These are phyloP conservation scores for Shinisaurus crocodilurus DNA, from an alignment of 2,113 vertebrate genomes.

Conservation along the genomic window DNA sequence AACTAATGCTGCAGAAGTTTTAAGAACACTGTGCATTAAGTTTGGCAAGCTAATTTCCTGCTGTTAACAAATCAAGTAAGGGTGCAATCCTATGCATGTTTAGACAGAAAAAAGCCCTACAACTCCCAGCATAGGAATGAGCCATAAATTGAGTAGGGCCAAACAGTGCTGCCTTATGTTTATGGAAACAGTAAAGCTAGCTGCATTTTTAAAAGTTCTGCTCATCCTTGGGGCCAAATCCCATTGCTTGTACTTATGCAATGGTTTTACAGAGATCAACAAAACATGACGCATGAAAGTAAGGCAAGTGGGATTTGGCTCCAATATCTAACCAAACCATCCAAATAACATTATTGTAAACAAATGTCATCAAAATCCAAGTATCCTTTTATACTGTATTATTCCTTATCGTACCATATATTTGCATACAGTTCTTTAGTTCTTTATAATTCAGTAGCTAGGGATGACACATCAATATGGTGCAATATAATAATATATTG, in stretches of 20 bases:
- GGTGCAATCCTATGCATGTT: too few relatives aligned
- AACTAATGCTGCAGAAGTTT: slow-evolving; percentile 22
- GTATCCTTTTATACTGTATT: slow-evolving; percentile 68
- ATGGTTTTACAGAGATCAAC: slow-evolving; percentile 44
- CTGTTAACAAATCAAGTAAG: not conserved
- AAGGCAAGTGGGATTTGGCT: slow-evolving; percentile 48
- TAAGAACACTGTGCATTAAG: slow-evolving; percentile 39
- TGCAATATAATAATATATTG: slow-evolving; percentile 44
- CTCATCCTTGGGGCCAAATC: slow-evolving; percentile 32
- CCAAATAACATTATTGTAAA: slow-evolving; percentile 61
- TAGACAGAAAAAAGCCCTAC: too few relatives aligned
- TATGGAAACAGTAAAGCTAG: slow-evolving; percentile 27
- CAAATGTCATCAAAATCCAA: slow-evolving; percentile 72
- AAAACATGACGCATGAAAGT: slow-evolving; percentile 35
- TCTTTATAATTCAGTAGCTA: slow-evolving; percentile 59
- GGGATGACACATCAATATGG: slow-evolving; percentile 35
- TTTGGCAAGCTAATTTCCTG: slow-evolving; percentile 5
- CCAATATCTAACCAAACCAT: slow-evolving; percentile 40
- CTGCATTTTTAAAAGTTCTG: slow-evolving; percentile 45
- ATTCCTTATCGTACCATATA: slow-evolving; percentile 49
- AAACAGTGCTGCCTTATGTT: slow-evolving; percentile 30
- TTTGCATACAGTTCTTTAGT: slow-evolving; percentile 59
- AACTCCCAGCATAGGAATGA: too few relatives aligned
- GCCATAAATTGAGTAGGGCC: not conserved
- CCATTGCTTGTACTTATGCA: not conserved